phyloP scores from a whole-genome alignment of 2,797 vertebrate genomes.

The Diplodus sargus region DNA sequence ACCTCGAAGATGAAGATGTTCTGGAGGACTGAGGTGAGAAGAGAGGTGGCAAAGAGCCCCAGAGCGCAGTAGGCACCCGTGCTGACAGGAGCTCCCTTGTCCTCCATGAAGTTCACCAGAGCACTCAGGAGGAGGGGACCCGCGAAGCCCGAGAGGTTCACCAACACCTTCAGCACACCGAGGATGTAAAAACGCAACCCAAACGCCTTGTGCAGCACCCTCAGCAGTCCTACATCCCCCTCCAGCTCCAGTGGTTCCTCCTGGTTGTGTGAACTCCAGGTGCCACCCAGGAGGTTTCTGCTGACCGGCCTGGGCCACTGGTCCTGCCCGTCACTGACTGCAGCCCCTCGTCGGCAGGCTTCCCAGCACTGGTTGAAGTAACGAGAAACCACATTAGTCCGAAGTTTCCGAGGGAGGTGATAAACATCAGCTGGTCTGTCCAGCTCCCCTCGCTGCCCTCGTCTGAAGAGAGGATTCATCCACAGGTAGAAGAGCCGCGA shows the following conservation, averaged over 20 bases:
- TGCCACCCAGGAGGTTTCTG: slow-evolving; percentile 62
- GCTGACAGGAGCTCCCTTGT: slow-evolving; percentile 85
- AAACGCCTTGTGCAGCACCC: slow-evolving; percentile 88
- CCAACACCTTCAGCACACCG: slow-evolving; percentile 88
- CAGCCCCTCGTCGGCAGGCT: slow-evolving; percentile 55
- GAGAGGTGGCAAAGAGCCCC: slow-evolving; percentile 89
- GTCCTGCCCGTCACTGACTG: slow-evolving; percentile 13
- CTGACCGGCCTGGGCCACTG: slow-evolving; percentile 56
- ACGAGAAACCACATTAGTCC: slow-evolving; percentile 79
- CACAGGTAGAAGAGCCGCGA: slow-evolving; percentile 93
- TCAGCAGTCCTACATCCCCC: slow-evolving; percentile 78
- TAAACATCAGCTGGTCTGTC: slow-evolving; percentile 85
- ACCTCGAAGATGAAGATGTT: slow-evolving; percentile 91
- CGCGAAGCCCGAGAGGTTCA: slow-evolving; percentile 86
- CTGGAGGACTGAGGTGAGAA: slow-evolving; percentile 86
- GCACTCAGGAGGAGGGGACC: slow-evolving; percentile 92
- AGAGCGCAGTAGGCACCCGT: slow-evolving; percentile 87
- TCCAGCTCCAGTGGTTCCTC: slow-evolving; percentile 49
- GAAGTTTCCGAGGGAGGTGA: slow-evolving; percentile 88
- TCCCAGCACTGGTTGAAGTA: slow-evolving; percentile 88
- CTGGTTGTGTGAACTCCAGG: slow-evolving; percentile 60
- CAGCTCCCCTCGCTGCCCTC: slow-evolving; percentile 87
- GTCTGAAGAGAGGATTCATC: slow-evolving; percentile 90
- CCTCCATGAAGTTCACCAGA: slow-evolving; percentile 93
- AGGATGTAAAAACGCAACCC: slow-evolving; percentile 88